Evolutionary conservation across 1,140 invertebrate genomes (phyloP).

Genomic region (Drosophila insularis): DNA sequence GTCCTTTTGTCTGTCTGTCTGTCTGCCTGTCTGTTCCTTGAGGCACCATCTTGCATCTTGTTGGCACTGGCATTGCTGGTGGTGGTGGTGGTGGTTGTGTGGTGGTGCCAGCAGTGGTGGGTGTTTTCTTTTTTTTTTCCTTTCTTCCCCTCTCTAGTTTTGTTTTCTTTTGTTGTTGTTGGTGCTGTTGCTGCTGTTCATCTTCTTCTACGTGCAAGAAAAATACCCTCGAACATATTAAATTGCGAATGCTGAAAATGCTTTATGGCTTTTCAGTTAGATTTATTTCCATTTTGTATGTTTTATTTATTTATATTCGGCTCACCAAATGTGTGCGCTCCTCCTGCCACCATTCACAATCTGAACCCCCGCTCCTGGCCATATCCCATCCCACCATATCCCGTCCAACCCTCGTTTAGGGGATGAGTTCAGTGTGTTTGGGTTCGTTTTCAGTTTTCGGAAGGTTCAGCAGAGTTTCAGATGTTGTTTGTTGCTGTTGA

Average conservation of each 20-base stretch:
- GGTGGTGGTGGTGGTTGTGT: constrained; percentile 23
- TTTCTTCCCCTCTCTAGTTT: constrained; percentile 2
- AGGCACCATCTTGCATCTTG: constrained; percentile 77
- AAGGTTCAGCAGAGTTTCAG: constrained; percentile 34
- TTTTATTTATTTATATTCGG: constrained; percentile 82
- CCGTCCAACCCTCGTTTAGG: constrained; percentile 17
- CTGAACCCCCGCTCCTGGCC: constrained; percentile 2
- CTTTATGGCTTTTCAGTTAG: constrained; percentile 82
- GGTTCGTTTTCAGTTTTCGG: constrained; percentile 53
- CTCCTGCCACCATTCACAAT: background rate
- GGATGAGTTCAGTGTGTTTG: constrained; percentile 39
- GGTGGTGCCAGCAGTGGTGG: constrained; percentile 23
- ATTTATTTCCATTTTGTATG: constrained; percentile 82
- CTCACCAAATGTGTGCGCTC: constrained; percentile 25
- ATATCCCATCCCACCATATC: constrained; percentile 11
- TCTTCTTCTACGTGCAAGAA: constrained; percentile 75
- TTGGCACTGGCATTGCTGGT: constrained; percentile 30
- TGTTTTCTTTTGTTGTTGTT: background rate
- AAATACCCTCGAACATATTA: constrained; percentile 82
- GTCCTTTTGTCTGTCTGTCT: constrained; percentile 47
- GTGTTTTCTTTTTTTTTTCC: constrained; percentile 1
- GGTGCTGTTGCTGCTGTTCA: constrained; percentile 55
- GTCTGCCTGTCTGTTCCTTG: constrained; percentile 42
- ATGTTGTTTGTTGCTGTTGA: constrained; percentile 59
- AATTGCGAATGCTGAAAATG: constrained; percentile 82